Percentiles rank a stretch among this genome's conserved stretches.
phyloP scores from a whole-genome alignment of 1,140 invertebrate genomes.

The Pseudobourletiella spinata region DNA sequence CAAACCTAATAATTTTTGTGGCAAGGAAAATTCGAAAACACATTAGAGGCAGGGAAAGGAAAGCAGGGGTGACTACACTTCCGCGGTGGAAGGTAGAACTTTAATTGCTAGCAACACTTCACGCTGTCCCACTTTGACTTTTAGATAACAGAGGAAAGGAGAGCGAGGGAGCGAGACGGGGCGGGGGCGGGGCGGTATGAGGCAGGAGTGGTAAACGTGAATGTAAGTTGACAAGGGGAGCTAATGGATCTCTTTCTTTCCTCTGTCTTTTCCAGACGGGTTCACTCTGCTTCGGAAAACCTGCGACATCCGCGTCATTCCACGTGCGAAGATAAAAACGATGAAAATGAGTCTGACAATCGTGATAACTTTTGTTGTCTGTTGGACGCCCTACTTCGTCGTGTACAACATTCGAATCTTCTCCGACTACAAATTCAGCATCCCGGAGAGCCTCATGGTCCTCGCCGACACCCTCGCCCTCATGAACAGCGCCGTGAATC shows the following conservation, averaged over 20 bases:
- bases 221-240: no score
- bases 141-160: no score
- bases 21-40: no score
- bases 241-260: background rate
- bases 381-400: conserved; percentile 46
- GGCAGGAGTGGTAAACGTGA: no score
- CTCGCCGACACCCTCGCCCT: conserved; percentile 43
- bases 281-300: conserved; percentile 33
- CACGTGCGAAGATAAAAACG: conserved; percentile 43
- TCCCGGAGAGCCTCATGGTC: conserved; percentile 40
- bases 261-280: conserved; percentile 17
- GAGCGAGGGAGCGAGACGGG: no score
- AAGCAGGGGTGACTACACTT: background rate
- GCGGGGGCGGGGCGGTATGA: no score
- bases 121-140: no score
- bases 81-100: no score
- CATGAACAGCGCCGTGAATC: conserved; percentile 44
- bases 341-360: conserved; percentile 44
- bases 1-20: no score
- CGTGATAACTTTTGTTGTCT: conserved; percentile 43
- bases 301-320: conserved; percentile 32
- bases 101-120: no score
- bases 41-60: no score
- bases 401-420: conserved; percentile 42
- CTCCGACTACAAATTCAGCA: conserved; percentile 40